Conservation (phyloP, 2,113 vertebrate species). For the Rutilus rutilus region DNA sequence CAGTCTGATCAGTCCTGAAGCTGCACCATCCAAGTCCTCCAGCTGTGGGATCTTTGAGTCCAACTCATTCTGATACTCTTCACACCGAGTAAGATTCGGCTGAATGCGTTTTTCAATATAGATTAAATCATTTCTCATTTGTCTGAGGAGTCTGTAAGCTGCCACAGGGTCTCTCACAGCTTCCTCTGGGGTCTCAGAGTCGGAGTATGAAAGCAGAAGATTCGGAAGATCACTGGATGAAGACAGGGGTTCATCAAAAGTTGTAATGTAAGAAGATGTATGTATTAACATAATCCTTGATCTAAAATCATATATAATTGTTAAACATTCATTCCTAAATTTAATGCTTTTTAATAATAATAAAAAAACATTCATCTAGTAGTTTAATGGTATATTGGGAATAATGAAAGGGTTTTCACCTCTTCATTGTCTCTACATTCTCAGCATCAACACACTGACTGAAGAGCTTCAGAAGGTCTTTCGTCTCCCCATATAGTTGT, state of each 20-base stretch:
- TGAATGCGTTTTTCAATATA: not conserved
- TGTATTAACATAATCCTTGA: not conserved
- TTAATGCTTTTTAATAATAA: not conserved
- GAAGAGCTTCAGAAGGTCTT: conserved; percentile 39
- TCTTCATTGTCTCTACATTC: conserved; percentile 2
- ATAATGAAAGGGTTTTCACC: not conserved
- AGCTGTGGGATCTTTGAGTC: not conserved
- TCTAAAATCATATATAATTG: not conserved
- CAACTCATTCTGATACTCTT: not conserved
- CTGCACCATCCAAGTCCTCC: conserved; percentile 16
- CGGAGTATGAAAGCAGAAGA: not conserved
- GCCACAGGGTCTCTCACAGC: conserved; percentile 36
- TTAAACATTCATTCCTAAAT: not conserved
- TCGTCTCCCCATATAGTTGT: conserved; percentile 16
- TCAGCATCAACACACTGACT: conserved; percentile 28
- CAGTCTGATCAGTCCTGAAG: conserved; percentile 39
- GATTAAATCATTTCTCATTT: conserved; percentile 5
- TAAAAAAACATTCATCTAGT: not conserved
- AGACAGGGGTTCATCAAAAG: not conserved
- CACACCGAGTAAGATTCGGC: not conserved
- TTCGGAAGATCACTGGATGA: not conserved
- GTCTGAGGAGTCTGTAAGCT: conserved; percentile 43
- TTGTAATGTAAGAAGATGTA: not conserved
- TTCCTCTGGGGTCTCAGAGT: not conserved
- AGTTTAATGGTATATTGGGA: not conserved